Conservation (phyloP, 2,797 vertebrate genomes). For the Phataginus tetradactyla region DNA sequence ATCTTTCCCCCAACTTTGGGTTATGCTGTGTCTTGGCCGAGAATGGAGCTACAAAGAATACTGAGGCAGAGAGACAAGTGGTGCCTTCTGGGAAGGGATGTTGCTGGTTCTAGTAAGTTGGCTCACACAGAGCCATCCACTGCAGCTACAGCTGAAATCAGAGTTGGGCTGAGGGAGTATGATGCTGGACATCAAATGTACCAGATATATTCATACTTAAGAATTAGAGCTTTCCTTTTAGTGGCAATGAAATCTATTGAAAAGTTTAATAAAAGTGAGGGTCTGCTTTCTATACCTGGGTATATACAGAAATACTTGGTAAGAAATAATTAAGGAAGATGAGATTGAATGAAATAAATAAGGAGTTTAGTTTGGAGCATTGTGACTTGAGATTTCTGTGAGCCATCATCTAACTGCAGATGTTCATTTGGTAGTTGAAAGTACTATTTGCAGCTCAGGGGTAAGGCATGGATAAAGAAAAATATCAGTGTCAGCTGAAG, state of each 20-base stretch:
- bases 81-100: not conserved
- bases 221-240: not conserved
- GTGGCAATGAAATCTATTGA: not conserved
- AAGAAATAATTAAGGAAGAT: not conserved
- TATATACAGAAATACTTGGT: not conserved
- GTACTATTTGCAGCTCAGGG: not conserved
- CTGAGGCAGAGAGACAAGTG: not conserved
- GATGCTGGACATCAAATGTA: not conserved
- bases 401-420: not conserved
- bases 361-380: not conserved
- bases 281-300: not conserved
- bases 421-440: conserved; percentile 9
- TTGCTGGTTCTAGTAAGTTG: not conserved
- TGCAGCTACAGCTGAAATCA: not conserved
- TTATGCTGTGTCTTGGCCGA: not conserved
- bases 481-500: not conserved
- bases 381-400: not conserved
- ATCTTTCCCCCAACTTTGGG: not conserved
- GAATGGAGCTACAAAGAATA: not conserved
- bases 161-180: not conserved
- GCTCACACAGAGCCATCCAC: not conserved
- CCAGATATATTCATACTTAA: not conserved
- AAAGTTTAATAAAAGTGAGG: not conserved
- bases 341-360: not conserved
- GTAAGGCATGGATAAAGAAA: not conserved